These are phyloP conservation scores for Macrostomum lignano DNA, from an alignment of 1,140 invertebrate genomes.

Conservation along the genomic window DNA sequence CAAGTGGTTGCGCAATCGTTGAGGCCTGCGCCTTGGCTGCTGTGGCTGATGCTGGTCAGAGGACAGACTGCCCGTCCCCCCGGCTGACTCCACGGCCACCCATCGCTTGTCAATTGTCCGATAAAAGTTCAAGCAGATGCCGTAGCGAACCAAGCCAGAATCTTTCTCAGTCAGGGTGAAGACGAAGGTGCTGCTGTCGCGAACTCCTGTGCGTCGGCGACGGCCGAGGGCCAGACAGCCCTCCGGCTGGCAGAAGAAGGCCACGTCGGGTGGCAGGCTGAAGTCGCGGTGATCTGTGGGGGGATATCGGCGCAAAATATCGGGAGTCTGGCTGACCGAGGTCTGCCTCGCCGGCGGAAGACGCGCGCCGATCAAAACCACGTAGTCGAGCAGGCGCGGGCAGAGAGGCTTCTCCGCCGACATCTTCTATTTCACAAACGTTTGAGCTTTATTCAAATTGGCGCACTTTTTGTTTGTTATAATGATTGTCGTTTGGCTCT, in stretches of 20 bases:
- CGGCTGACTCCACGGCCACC: not conserved
- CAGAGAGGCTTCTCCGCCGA: constrained; percentile 32
- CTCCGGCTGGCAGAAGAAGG: constrained; percentile 97
- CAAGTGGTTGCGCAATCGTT: constrained; percentile 32
- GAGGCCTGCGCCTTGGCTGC: too few relatives aligned
- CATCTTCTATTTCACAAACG: too few relatives aligned
- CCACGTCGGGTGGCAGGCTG: constrained; percentile 75
- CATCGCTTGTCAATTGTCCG: constrained; percentile 27
- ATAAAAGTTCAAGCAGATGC: constrained; percentile 93
- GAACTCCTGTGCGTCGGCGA: constrained; percentile 29
- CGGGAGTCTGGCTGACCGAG: not conserved
- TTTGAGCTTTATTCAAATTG: too few relatives aligned
- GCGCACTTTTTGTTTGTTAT: too few relatives aligned
- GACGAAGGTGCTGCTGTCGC: constrained; percentile 63
- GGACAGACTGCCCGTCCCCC: not conserved
- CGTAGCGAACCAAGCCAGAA: constrained; percentile 46
- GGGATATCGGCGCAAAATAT: constrained; percentile 37
- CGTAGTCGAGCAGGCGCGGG: constrained; percentile 50
- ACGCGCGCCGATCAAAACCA: constrained; percentile 69
- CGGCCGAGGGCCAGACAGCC: constrained; percentile 67
- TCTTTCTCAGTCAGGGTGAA: constrained; percentile 97
- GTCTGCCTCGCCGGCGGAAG: constrained; percentile 29
- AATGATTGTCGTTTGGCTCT: too few relatives aligned
- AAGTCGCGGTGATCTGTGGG: constrained; percentile 82
- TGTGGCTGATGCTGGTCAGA: constrained; percentile 3